phyloP scores from a whole-genome alignment of 2,113 vertebrate species.

The Aramus guarauna region DNA sequence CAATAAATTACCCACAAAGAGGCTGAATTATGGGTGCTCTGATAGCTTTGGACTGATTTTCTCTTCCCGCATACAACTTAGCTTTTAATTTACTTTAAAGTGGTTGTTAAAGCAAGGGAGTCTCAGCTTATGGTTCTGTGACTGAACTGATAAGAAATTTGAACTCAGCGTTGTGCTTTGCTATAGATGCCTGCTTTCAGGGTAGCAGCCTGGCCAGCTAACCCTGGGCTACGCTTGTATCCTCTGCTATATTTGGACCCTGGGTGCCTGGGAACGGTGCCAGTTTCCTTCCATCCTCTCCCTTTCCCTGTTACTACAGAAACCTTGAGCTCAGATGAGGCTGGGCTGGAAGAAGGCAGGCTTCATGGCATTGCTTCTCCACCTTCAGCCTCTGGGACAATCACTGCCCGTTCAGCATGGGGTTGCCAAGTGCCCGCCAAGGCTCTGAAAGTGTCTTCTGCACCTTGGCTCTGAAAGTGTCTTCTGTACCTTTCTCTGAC shows the following conservation, averaged over 20 bases:
- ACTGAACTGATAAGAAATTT: conserved; percentile 43
- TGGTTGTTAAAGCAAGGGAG: conserved; percentile 29
- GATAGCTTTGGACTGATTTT: conserved; percentile 42
- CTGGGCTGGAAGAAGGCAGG: background rate
- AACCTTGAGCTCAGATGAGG: background rate
- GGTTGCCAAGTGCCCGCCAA: background rate
- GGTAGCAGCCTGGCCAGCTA: background rate
- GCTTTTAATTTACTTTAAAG: conserved; percentile 65
- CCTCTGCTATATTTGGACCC: background rate
- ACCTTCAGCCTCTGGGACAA: background rate
- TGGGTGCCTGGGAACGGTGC: background rate
- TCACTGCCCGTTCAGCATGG: rapidly evolving
- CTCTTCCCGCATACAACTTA: conserved; percentile 14
- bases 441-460: background rate
- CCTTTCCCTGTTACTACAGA: conserved; percentile 13
- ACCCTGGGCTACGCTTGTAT: background rate
- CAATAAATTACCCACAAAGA: conserved; percentile 55
- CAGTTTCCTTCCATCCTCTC: background rate
- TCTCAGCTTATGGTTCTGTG: conserved; percentile 8
- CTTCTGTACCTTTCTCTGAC: background rate
- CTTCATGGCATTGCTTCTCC: background rate
- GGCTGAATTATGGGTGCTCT: conserved; percentile 48
- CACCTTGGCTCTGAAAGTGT: background rate
- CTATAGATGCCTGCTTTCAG: conserved; percentile 5
- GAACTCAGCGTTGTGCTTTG: background rate